Conservation (phyloP, 1,140 invertebrate species). For the Ditylenchus dipsaci region DNA sequence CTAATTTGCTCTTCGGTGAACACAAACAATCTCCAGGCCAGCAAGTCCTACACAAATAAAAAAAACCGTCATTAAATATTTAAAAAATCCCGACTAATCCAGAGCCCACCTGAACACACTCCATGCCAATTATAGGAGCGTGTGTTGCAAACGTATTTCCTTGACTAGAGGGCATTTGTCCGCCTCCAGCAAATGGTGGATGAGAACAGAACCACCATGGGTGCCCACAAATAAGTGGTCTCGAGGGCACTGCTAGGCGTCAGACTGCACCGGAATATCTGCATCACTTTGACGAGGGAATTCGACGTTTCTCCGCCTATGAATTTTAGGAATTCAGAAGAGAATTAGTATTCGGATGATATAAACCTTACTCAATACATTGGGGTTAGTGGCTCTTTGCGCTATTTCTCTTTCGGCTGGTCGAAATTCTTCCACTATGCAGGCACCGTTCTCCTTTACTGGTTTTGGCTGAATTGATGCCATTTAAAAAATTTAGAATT, state of each 20-base stretch:
- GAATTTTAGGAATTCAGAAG: neutral
- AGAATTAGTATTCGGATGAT: too few relatives aligned
- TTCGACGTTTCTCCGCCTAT: constrained; percentile 33
- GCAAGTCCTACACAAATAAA: constrained; percentile 7
- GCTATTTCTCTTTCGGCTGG: constrained; percentile 29
- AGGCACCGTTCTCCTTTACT: neutral
- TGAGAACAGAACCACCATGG: constrained; percentile 28
- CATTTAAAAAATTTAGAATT: too few relatives aligned
- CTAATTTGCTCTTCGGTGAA: constrained; percentile 42
- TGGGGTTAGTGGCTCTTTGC: constrained; percentile 25
- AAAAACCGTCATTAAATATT: neutral
- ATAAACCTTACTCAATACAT: constrained; percentile 16
- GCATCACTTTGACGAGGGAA: constrained; percentile 22
- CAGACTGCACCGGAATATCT: constrained; percentile 14
- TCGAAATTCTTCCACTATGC: constrained; percentile 20
- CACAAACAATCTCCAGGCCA: constrained; percentile 23
- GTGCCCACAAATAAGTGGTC: constrained; percentile 38
- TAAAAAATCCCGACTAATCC: neutral
- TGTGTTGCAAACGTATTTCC: constrained; percentile 36
- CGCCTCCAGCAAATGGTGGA: constrained; percentile 19
- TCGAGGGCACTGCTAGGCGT: neutral
- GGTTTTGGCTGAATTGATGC: too few relatives aligned
- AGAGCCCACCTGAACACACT: constrained; percentile 17
- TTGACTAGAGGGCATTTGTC: constrained; percentile 27
- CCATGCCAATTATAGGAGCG: constrained; percentile 33